Evolutionary conservation across 2,113 vertebrate genomes (phyloP).

Genomic region (Cyanistes caeruleus): DNA sequence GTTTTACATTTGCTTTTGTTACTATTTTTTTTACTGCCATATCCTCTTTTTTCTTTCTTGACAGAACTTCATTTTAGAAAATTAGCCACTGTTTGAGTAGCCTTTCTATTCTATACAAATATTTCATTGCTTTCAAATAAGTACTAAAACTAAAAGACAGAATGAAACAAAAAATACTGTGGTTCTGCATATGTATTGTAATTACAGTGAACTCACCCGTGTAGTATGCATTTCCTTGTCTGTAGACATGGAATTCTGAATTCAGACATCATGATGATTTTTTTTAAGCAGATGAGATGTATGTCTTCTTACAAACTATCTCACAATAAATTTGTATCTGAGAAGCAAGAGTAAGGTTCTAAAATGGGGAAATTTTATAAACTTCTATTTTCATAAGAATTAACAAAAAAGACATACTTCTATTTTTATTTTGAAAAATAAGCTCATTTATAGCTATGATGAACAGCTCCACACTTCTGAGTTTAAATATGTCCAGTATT

Average conservation of each 20-base stretch:
- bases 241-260: not conserved
- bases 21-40: not conserved
- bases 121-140: not conserved
- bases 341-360: not conserved
- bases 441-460: not conserved
- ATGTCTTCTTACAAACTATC: not conserved
- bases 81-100: not conserved
- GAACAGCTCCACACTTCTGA: not conserved
- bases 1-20: not conserved
- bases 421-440: not conserved
- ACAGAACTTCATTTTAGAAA: not conserved
- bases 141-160: not conserved
- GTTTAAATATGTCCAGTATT: not conserved
- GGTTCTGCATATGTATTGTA: not conserved
- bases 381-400: not conserved
- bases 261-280: not conserved
- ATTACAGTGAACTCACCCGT: not conserved
- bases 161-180: not conserved
- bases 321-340: not conserved
- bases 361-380: not conserved
- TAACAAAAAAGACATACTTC: accelerated
- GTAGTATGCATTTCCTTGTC: not conserved
- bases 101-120: not conserved
- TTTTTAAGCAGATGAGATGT: not conserved
- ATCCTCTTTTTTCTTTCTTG: not conserved